These are phyloP conservation scores for Ophonus ardosiacus DNA, from an alignment of 2,888 invertebrate genomes.

Conservation along the genomic window DNA sequence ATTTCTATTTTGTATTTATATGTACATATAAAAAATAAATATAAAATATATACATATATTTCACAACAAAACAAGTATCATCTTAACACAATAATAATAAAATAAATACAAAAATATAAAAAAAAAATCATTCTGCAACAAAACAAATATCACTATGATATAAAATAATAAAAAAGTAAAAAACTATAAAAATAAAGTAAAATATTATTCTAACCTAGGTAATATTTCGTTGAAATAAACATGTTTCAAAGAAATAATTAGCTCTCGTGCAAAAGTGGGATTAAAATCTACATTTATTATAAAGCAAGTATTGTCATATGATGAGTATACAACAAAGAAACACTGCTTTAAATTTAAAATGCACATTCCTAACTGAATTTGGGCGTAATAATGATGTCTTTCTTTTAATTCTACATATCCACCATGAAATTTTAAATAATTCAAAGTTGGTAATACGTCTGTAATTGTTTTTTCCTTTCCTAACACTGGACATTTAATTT, in stretches of 20 bases:
- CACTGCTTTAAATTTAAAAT: not conserved
- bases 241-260: not conserved
- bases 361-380: not conserved
- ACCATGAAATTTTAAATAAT: conserved; percentile 1
- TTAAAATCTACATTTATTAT: not conserved
- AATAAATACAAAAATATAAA: not conserved
- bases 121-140: not conserved
- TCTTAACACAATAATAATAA: not conserved
- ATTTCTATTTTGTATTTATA: too few species aligned
- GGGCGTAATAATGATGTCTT: not conserved
- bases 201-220: not conserved
- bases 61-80: too few species aligned
- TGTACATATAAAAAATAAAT: too few species aligned
- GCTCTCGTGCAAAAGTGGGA: not conserved
- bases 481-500: not conserved
- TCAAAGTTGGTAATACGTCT: not conserved
- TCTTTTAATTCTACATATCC: not conserved
- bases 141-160: too few species aligned
- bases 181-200: not conserved
- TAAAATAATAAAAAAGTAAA: not conserved
- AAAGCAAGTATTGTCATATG: not conserved
- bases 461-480: not conserved
- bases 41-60: too few species aligned
- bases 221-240: not conserved
- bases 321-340: not conserved